Evolutionary conservation across 2,888 invertebrate genomes (phyloP), one percentile per base, ranked within the genome.

Genomic region (Anarsia innoxiella): DNA sequence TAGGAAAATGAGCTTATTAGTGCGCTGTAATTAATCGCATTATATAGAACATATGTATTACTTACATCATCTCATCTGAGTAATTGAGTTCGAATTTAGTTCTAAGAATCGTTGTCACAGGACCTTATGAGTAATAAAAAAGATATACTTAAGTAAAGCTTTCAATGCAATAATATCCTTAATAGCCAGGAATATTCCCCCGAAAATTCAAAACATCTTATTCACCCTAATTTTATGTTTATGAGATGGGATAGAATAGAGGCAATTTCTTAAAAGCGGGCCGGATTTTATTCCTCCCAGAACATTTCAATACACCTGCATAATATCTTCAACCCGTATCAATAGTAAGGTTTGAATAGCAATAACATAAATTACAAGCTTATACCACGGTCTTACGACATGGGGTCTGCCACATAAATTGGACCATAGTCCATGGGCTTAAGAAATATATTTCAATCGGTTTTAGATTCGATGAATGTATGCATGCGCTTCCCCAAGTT

Each of bases 301-400:
- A 46, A 47, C 46, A 44, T 46, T 42, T 48, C 49, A 50, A 52
- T 52, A 46, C 42, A 44, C 42, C 43, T 40, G 42, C 40, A 45
- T 45, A 45, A 44, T 44, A 41, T 44, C 41, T 19, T 37, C 37
- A 37, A 39, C 35, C 19, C 41, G 40, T 43, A 45, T 46, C 48
- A 44, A 42, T 48, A 33, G 34, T 15, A 37, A 38, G 37, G 40
- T 42, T 48, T 48, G 46, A 45, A 46, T 48, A 40, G 48, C 43
- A 43, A 41, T 44, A 43, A 40, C 39, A 46, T 44, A 45, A 40
- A 43, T 43, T 40, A 35, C 40, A 9, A 8, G 25, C 28, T 14
- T 11, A 23, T 26, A 34, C 23, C 15, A 10, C 13, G 14, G 25
- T 29, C 23, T 32, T 23, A 40, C 39, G 32, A 37, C 37, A 36